A percentile compares a stretch with the other conserved stretches of the same genome.
These are phyloP conservation scores for Myotis vivesi DNA, from an alignment of 2,797 vertebrate species.

Conservation along the genomic window DNA sequence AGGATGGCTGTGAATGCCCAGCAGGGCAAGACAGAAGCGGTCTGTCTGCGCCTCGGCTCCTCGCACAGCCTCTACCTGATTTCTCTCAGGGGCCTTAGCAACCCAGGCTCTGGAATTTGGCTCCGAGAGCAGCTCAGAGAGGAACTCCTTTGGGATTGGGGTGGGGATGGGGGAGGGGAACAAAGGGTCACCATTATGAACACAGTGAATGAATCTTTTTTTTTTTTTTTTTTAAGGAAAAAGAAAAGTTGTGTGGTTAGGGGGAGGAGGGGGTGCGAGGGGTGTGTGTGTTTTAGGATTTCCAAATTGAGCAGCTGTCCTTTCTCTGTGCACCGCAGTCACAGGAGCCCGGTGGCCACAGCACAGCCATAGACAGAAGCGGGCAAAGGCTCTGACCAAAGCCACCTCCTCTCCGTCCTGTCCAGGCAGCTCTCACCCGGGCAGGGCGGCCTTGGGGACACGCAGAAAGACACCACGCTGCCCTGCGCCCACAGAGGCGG, in stretches of 20 bases:
- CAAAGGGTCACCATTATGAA: constrained; percentile 71
- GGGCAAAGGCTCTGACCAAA: neutral
- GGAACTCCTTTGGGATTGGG: constrained; percentile 26
- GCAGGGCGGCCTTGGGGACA: neutral
- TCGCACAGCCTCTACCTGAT: constrained; percentile 64
- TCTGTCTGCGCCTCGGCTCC: constrained; percentile 23
- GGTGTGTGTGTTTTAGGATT: constrained; percentile 18
- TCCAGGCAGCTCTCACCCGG: neutral
- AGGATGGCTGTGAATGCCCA: constrained; percentile 48
- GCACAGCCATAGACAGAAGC: neutral
- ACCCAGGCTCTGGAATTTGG: constrained; percentile 69
- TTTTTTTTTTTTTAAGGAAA: neutral
- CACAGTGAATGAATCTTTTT: constrained; percentile 55
- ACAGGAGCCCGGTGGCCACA: neutral
- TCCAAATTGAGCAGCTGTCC: neutral
- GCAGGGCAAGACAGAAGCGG: constrained; percentile 47
- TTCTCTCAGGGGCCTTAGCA: constrained; percentile 59
- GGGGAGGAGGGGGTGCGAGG: neutral
- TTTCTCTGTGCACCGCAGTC: neutral
- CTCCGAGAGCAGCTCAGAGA: constrained; percentile 36
- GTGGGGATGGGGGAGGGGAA: neutral
- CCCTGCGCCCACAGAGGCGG: neutral
- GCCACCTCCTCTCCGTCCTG: neutral
- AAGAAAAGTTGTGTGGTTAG: constrained; percentile 23
- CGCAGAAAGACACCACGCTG: neutral